A percentile compares a stretch with the other conserved stretches of the same genome.
Evolutionary conservation across 2,888 invertebrate species (phyloP).

Genomic region (Drosophila formosana): DNA sequence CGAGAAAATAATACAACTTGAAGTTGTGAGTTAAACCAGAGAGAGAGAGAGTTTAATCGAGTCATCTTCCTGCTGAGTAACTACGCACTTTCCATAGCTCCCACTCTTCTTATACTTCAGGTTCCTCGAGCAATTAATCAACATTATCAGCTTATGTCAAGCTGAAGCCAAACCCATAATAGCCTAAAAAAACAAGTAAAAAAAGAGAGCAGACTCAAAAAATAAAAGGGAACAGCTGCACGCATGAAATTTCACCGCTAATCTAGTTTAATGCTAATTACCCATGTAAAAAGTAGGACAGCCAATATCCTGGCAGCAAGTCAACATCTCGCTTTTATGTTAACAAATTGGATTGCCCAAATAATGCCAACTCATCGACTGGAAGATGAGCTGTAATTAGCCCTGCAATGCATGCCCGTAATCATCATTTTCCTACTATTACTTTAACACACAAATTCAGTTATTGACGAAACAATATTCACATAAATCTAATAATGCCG

Average conservation of each 20-base stretch:
- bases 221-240: conserved; percentile 37
- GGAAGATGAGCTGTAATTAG: conserved; percentile 1
- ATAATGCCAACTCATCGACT: neutral
- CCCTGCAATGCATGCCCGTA: neutral
- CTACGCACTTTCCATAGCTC: neutral
- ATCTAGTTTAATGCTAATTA: conserved; percentile 59
- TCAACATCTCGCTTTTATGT: conserved; percentile 16
- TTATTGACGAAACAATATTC: neutral
- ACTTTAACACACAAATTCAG: neutral
- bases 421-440: conserved; percentile 1
- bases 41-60: conserved; percentile 1
- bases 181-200: conserved; percentile 2
- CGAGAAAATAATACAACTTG: conserved; percentile 1
- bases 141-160: conserved; percentile 73
- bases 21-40: neutral
- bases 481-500: neutral
- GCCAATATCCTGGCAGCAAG: conserved; percentile 39
- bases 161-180: conserved; percentile 41
- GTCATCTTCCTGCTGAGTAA: conserved; percentile 7
- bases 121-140: conserved; percentile 58
- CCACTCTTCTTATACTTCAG: conserved; percentile 1
- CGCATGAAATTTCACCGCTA: conserved; percentile 38
- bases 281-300: conserved; percentile 32
- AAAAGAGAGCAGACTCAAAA: conserved; percentile 1
- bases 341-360: conserved; percentile 24